A percentile compares a stretch with the other conserved stretches of the same genome.
Conservation (phyloP, 2,113 vertebrate genomes). For the Lathamus discolor region DNA sequence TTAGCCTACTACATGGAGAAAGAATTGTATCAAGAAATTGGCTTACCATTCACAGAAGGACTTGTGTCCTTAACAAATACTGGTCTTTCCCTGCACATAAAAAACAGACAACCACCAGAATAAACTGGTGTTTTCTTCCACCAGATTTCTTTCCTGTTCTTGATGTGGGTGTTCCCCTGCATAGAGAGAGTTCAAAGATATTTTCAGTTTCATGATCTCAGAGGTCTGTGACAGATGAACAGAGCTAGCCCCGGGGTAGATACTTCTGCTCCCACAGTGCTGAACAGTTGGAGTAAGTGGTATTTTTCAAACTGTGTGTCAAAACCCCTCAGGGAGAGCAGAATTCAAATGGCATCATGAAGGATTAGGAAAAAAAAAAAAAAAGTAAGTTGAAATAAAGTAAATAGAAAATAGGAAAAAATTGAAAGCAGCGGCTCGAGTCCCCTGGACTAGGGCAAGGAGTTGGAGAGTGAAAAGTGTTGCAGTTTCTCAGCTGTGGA, state of each 20-base stretch:
- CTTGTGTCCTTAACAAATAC: not conserved
- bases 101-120: not conserved
- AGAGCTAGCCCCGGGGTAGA: not conserved
- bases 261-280: not conserved
- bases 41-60: not conserved
- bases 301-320: not conserved
- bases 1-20: not conserved
- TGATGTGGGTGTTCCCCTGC: not conserved
- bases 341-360: not conserved
- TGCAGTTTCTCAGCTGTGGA: rapidly evolving
- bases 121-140: not conserved
- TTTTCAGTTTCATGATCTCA: not conserved
- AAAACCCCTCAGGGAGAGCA: not conserved
- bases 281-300: not conserved
- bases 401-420: not conserved
- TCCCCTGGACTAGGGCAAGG: not conserved
- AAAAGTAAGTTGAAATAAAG: not conserved
- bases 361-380: not conserved
- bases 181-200: not conserved
- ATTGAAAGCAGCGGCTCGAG: not conserved
- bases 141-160: not conserved
- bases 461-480: not conserved
- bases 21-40: not conserved
- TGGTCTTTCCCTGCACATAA: not conserved
- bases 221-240: not conserved